Evolutionary conservation across 2,888 invertebrate genomes (phyloP).

Genomic region (Eupithecia tripunctaria): DNA sequence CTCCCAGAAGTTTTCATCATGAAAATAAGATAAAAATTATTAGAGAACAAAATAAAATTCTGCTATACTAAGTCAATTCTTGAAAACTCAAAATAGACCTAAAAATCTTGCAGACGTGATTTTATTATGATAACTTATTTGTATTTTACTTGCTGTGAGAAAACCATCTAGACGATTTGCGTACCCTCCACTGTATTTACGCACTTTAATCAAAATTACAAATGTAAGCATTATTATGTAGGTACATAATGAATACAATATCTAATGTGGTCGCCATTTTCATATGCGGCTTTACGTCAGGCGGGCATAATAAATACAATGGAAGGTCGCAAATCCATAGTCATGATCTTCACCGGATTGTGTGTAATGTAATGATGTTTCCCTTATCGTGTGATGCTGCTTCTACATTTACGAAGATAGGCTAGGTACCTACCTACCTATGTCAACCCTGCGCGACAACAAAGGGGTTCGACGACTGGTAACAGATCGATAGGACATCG

Average conservation of each 20-base stretch:
- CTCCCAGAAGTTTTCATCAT: constrained; percentile 64
- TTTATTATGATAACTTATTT: neutral
- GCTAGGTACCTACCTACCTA: neutral
- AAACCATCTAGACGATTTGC: neutral
- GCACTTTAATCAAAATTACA: neutral
- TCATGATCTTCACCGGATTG: neutral
- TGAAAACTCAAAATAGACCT: neutral
- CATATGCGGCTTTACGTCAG: neutral
- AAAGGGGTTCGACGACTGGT: neutral
- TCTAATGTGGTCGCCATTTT: neutral
- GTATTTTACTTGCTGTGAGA: neutral
- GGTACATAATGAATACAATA: neutral
- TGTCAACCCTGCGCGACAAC: neutral
- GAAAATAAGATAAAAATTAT: constrained; percentile 72
- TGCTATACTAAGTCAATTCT: neutral
- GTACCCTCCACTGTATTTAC: neutral
- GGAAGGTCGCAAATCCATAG: neutral
- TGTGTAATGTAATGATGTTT: neutral
- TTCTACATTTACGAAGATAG: neutral
- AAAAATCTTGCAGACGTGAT: neutral
- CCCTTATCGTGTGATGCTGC: neutral
- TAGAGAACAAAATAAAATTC: constrained; percentile 60
- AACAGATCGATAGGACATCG: neutral
- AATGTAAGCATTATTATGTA: neutral
- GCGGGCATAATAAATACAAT: neutral